Base-by-base conservation (phyloP, 2,797 vertebrate species). In the Bradypus variegatus region DNA sequence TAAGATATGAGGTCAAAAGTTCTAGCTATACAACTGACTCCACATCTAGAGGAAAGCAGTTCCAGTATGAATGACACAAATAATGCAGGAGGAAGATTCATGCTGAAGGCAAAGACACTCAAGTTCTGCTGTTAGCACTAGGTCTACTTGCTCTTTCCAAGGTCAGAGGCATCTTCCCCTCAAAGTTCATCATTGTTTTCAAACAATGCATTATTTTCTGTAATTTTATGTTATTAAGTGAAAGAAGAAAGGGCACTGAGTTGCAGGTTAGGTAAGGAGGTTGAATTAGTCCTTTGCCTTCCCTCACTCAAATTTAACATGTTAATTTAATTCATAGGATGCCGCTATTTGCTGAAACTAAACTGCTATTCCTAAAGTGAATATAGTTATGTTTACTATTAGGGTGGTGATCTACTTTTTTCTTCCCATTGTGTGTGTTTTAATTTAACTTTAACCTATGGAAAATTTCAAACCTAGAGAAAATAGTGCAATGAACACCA, bases 381-480 rank as follows among this genome's bases (percentile, higher is more conserved):
- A 80, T 73, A 89, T 60, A 69, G 67, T 84, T 83, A 90, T 90
- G 78, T 41, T 87, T 92, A 27, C 45, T 75, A 64, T 79, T 55
- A 90, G 36, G 80, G 36, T 23, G 15, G 41, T 90, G 69, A 81
- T 58, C 48, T 48, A 8, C 53, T 81, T 67, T 69, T 82, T 8
- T n/a, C 25, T 89, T 83, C 31, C 72, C 50, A 72, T 53, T 50
- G 3, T 79, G 14, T 76, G 23, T 72, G 25, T 78, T 65, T 70
- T 62, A 73, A 48, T 64, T 73, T 77, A 91, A 84, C 36, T 90
- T 84, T 76, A 58, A n/a, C 84, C 15, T 36, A 83, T 41, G 41
- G 36, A 77, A 88, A 86, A 82, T 50, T 41, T 77, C 84, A 84
- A 95, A 87, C 33, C 76, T 86, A 60, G 27, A 41, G 53, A 88